phyloP scores from a whole-genome alignment of 2,113 vertebrate genomes.

The Mohoua ochrocephala region DNA sequence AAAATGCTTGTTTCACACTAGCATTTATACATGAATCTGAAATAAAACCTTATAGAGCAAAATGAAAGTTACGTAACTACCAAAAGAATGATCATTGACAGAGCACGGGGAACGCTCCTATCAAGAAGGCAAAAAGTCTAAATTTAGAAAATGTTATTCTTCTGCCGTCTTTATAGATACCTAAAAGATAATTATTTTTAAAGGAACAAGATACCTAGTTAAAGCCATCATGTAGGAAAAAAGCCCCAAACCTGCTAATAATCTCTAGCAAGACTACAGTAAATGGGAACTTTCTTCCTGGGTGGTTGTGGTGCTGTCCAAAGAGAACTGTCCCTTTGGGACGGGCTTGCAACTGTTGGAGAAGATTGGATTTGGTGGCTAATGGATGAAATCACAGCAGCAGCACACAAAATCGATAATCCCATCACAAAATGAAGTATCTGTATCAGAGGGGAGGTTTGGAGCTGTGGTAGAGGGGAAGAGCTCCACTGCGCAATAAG shows the following conservation, averaged over 20 bases:
- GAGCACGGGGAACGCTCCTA: background rate
- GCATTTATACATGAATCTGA: background rate
- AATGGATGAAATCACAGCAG: background rate
- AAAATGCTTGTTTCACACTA: background rate
- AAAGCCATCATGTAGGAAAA: background rate
- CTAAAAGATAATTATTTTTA: background rate
- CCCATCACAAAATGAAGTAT: background rate
- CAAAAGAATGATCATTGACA: background rate
- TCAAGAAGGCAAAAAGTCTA: background rate
- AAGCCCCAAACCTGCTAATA: background rate
- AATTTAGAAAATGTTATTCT: background rate
- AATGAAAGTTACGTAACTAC: background rate
- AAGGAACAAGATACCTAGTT: background rate
- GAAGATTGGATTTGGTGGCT: background rate
- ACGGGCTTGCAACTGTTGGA: background rate
- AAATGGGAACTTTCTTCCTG: background rate
- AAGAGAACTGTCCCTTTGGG: background rate
- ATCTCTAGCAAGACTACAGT: background rate
- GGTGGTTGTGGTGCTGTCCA: background rate
- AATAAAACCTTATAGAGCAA: background rate
- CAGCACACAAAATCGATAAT: background rate
- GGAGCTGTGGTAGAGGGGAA: background rate
- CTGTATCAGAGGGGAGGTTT: background rate
- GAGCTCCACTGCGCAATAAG: rapidly evolving
- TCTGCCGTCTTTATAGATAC: background rate